Evolutionary conservation across 1,140 invertebrate genomes (phyloP), one percentile per base, ranked within the genome.

Genomic region (Platyura marginata): DNA sequence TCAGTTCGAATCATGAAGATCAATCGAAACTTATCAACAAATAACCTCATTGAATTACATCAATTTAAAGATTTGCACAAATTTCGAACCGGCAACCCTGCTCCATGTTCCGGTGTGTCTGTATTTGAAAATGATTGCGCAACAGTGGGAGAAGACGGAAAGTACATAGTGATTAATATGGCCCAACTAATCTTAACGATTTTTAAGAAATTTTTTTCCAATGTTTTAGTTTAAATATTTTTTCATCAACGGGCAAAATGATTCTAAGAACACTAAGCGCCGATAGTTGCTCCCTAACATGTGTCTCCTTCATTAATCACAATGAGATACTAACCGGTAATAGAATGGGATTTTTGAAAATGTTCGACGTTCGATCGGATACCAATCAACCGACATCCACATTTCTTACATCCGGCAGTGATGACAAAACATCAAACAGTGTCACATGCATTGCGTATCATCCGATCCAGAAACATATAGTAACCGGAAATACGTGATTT

Each of bases 261-360:
- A 59, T 73, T 16, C 65, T 71, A 50, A 64, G 59, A 36, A 75
- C 83, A 49, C 76, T 76, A 43, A 70, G 77, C 48, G 83, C 81
- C 13, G 85, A 89, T 55, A 87, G 82, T 53, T 85, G 81, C 53
- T 76, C 81, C 0, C 63, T 90, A 32, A 74, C 75, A 62, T 75
- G 77, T 49, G 69, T 87, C 6, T 74, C 73, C 49, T 90, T 81
- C 59, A 62, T 89, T 13, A 77, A 72, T 63, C 78, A 76, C 55
- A 84, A 73, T 65, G 75, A 77, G 69, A 52, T 86, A 34, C 67
- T 90, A 8, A 84, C 83, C 3, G 82, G 84, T 33, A 91, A 90
- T 65, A 66, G 79, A 20, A 68, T 81, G 52, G 87, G 87, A 1
- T 79, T 89, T 44, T 76, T 93, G 66, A 89, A 89, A 59, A 71